phyloP scores from a whole-genome alignment of 2,113 vertebrate genomes.

The Eidolon helvum region DNA sequence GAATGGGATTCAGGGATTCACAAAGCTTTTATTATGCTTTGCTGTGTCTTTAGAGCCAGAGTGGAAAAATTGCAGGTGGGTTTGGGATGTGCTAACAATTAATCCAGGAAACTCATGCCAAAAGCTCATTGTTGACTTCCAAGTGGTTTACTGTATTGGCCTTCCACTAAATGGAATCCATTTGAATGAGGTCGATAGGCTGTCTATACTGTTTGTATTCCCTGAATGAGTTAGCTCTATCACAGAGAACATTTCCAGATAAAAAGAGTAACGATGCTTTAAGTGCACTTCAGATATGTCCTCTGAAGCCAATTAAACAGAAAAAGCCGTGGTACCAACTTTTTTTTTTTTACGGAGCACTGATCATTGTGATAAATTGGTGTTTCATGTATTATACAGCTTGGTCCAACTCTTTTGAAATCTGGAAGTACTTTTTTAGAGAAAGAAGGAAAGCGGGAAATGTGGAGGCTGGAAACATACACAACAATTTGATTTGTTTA shows the following conservation, averaged over 20 bases:
- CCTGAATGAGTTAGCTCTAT: background rate
- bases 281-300: background rate
- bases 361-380: background rate
- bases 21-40: constrained; percentile 22
- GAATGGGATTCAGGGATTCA: background rate
- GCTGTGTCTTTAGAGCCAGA: background rate
- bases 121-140: background rate
- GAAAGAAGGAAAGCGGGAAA: background rate
- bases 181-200: background rate
- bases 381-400: background rate
- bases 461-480: background rate
- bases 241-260: background rate
- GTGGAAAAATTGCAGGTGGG: background rate
- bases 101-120: background rate
- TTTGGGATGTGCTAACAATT: background rate
- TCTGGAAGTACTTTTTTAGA: constrained; percentile 1
- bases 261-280: background rate
- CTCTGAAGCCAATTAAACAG: constrained; percentile 1
- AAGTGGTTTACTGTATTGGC: background rate
- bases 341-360: background rate
- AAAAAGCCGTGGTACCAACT: background rate
- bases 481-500: background rate
- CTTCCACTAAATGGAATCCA: background rate
- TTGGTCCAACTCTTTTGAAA: constrained; percentile 17
- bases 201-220: background rate